These are phyloP conservation scores for Tuberolachnus salignus DNA, from an alignment of 2,888 invertebrate genomes.

Conservation along the genomic window DNA sequence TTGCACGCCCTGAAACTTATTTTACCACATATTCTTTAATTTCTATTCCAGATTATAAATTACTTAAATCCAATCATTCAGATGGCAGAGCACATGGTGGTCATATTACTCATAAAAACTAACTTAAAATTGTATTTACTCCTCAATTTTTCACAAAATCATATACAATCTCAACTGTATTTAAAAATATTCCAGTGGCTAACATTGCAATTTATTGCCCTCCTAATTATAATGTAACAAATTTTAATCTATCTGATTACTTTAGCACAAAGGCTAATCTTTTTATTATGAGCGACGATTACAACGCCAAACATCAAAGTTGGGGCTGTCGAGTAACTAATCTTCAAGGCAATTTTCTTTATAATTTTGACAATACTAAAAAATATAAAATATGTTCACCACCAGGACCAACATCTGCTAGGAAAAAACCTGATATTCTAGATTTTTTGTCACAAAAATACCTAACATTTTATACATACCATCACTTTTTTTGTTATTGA, in stretches of 20 bases:
- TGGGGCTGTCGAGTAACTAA: not conserved
- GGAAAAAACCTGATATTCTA: not conserved
- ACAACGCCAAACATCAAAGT: not conserved
- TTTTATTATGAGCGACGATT: not conserved
- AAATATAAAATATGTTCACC: not conserved
- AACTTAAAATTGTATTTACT: too few relatives aligned
- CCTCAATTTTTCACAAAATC: too few relatives aligned
- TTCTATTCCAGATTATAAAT: too few relatives aligned
- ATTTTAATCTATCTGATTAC: not conserved
- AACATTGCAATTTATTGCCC: not conserved
- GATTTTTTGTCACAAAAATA: not conserved
- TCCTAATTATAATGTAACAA: not conserved
- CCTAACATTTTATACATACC: too few relatives aligned
- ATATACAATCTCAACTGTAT: not conserved
- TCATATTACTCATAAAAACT: too few relatives aligned
- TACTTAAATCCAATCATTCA: too few relatives aligned
- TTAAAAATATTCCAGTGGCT: constrained; percentile 4
- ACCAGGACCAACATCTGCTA: not conserved
- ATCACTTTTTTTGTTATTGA: not conserved
- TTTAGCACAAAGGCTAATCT: not conserved
- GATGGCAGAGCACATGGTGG: too few relatives aligned
- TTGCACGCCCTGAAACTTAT: too few relatives aligned
- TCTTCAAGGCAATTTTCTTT: not conserved
- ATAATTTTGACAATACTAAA: too few relatives aligned
- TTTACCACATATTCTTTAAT: too few relatives aligned